Conservation (phyloP, 1,140 invertebrate species). For the Schlechtendalia chinensis region DNA sequence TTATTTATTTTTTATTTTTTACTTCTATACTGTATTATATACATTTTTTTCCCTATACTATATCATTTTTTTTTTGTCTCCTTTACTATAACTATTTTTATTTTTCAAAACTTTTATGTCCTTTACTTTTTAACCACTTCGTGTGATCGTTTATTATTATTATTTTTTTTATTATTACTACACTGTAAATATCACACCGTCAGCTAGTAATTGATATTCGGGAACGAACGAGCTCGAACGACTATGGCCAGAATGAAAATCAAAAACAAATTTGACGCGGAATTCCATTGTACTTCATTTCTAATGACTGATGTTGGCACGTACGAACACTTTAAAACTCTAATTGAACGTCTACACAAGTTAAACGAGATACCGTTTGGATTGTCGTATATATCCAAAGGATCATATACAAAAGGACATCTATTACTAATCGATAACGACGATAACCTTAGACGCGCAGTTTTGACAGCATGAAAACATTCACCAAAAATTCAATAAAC, state of each 20-base stretch:
- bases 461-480: conserved; percentile 83
- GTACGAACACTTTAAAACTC: conserved; percentile 82
- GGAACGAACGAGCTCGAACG: not conserved
- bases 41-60: no score
- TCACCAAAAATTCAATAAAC: no score
- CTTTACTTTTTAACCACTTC: no score
- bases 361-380: conserved; percentile 85
- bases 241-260: conserved; percentile 37
- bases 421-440: conserved; percentile 98
- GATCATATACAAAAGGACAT: no score
- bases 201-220: not conserved
- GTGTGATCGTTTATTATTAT: no score
- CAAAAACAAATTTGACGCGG: conserved; percentile 78
- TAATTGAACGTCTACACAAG: conserved; percentile 83
- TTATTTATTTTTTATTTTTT: no score
- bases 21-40: no score
- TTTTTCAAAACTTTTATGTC: no score
- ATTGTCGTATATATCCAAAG: conserved; percentile 91
- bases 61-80: no score
- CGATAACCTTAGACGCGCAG: conserved; percentile 86
- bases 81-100: no score
- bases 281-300: conserved; percentile 91
- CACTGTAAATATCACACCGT: conserved; percentile 18
- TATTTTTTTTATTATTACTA: no score
- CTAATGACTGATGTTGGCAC: conserved; percentile 68